These are phyloP conservation scores for Leucophenga maculata DNA, from an alignment of 2,888 invertebrate species.

Conservation along the genomic window DNA sequence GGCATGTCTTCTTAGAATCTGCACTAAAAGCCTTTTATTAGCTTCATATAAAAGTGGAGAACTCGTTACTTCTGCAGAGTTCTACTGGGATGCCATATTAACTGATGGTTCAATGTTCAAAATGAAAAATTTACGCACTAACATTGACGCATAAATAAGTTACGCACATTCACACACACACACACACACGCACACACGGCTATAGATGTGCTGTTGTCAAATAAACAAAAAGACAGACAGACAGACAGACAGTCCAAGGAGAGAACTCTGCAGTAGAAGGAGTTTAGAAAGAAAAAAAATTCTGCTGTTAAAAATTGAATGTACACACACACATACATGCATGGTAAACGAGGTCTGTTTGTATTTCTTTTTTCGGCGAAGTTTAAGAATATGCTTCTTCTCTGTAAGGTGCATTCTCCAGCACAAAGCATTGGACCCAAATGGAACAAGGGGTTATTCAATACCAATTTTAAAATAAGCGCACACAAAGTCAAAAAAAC, in stretches of 20 bases:
- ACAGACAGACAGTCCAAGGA: no score
- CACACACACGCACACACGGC: constrained; percentile 22
- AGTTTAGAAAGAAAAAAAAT: background rate
- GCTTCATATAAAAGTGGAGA: background rate
- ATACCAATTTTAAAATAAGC: no score
- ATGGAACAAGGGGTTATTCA: no score
- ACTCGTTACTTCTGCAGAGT: background rate
- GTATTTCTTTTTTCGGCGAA: no score
- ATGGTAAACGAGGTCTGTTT: background rate
- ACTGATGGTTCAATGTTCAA: background rate
- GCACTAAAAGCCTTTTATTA: background rate
- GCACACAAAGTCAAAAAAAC: no score
- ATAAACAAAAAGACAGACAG: no score
- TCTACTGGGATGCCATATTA: no score
- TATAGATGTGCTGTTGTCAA: background rate
- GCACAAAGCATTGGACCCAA: no score
- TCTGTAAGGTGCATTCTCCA: no score
- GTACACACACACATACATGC: background rate
- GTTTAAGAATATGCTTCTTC: no score
- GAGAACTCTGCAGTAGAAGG: no score
- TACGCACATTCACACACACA: background rate
- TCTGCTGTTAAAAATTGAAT: background rate
- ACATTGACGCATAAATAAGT: background rate
- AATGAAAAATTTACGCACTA: constrained; percentile 15
- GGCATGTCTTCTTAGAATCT: no score